Base-by-base conservation (phyloP, 2,113 vertebrate species). In the Camelus bactrianus region DNA sequence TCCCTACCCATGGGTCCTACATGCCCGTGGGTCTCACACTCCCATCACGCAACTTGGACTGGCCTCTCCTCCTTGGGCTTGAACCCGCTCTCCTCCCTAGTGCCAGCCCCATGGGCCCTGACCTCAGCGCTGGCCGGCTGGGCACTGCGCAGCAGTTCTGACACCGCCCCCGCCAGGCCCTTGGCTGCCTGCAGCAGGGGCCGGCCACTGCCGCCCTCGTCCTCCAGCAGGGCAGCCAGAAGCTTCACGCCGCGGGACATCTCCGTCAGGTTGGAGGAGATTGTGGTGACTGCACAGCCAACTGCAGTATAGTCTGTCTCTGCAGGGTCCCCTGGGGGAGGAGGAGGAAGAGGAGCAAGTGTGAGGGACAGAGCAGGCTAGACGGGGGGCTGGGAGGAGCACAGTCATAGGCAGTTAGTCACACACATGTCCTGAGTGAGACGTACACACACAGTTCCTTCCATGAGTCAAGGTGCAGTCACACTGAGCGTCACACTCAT, bases 211-310 rank as follows among this genome's bases (percentile, higher is more conserved):
- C 98, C 98, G 0, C 99, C 99, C 92, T 99, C 99, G 0, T 99
- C 99, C 90, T 99, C 99, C 99, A 99, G 99, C 64, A 99, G 98
- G 0, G 99, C 99, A 0, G 99, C 99, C 96, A 99, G 98, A 81
- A 99, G 98, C 86, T 99, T 99, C 24, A 99, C 99, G 0, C 99
- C 99, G 72, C 99, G 99, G 19, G 99, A 99, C 99, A 99, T 99
- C 98, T 99, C 99, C 0, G 99, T 99, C 97, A 99, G 98, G 98
- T 99, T 99, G 97, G 99, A 99, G 95, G 99, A 99, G 98, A 99
- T 99, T 20, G 99, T 99, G 96, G 99, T 99, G 67, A 99, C 99
- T 0, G 99, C 99, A 0, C 99, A 99, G 97, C 99, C 99, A 97
- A 99, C 99, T 0, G 99, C 99, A 0, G 99, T 99, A 97, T 99